Conservation (phyloP, 2,797 vertebrate species). For the Ficedula albicollis region DNA sequence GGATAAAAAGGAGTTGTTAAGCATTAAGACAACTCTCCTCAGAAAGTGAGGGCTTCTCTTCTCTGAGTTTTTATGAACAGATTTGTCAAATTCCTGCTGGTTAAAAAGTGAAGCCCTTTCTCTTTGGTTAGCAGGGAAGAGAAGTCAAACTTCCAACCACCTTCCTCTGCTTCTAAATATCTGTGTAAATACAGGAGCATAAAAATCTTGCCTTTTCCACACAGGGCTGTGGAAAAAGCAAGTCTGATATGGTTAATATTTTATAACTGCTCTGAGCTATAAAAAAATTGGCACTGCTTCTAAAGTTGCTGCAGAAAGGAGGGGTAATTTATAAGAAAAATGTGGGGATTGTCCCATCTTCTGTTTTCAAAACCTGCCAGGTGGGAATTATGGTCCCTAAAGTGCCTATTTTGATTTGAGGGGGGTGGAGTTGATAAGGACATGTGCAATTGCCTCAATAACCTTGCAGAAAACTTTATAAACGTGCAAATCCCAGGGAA, state of each 20-base stretch:
- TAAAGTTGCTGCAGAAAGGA: slow-evolving; percentile 33
- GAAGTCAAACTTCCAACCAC: background rate
- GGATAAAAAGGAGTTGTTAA: background rate
- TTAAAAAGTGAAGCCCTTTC: background rate
- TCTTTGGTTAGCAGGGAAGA: background rate
- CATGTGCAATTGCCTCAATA: background rate
- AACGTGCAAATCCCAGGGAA: background rate
- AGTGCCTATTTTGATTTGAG: background rate
- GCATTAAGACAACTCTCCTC: background rate
- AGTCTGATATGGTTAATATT: slow-evolving; percentile 32
- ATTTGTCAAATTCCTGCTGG: background rate
- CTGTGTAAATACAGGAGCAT: background rate
- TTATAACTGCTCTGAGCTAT: slow-evolving; percentile 39
- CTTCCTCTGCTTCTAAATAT: background rate
- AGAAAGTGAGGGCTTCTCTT: background rate
- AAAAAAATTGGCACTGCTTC: slow-evolving; percentile 22
- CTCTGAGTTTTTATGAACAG: background rate
- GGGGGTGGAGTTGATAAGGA: background rate
- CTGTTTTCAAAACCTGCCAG: background rate
- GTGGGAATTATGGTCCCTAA: background rate
- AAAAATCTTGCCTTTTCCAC: background rate
- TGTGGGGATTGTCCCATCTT: background rate
- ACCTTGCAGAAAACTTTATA: background rate
- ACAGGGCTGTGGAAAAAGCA: background rate
- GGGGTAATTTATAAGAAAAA: slow-evolving; percentile 40